These are phyloP conservation scores for Rhinichthys klamathensis DNA, from an alignment of 2,113 vertebrate species.

Conservation along the genomic window DNA sequence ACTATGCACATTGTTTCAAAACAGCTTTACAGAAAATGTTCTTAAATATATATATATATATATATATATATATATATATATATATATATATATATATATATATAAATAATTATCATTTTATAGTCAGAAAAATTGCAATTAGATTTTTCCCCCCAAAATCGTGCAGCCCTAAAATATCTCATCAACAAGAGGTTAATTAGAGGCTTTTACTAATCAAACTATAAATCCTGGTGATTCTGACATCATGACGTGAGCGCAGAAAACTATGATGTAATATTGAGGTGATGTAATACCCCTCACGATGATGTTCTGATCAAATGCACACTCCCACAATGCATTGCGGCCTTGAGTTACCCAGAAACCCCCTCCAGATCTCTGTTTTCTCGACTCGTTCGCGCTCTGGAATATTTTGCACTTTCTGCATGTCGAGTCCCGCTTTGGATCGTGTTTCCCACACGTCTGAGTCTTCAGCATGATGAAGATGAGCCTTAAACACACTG, in stretches of 20 bases:
- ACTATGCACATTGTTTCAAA: no score
- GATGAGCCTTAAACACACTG: slow-evolving; percentile 70
- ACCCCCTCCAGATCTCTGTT: slow-evolving; percentile 35
- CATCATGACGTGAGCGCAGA: not conserved
- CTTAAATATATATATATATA: no score
- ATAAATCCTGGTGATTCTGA: not conserved
- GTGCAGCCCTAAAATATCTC: no score
- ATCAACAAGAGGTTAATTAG: rapidly evolving
- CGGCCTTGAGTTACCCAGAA: slow-evolving; percentile 7
- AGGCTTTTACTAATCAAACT: no score
- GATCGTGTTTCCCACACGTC: no score
- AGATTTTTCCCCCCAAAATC: no score
- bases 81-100: no score
- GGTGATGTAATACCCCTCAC: not conserved
- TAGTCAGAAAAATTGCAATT: no score
- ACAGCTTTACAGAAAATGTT: no score
- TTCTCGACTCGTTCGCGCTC: slow-evolving; percentile 51
- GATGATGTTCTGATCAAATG: not conserved
- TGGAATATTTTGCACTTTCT: slow-evolving; percentile 63
- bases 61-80: no score
- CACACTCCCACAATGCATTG: slow-evolving; percentile 28
- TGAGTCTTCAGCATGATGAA: slow-evolving; percentile 67
- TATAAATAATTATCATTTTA: no score
- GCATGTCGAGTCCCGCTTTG: slow-evolving; percentile 35
- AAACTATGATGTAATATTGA: not conserved